Base-by-base conservation (phyloP, 2,888 invertebrate genomes). In the Crocallis elinguaria region DNA sequence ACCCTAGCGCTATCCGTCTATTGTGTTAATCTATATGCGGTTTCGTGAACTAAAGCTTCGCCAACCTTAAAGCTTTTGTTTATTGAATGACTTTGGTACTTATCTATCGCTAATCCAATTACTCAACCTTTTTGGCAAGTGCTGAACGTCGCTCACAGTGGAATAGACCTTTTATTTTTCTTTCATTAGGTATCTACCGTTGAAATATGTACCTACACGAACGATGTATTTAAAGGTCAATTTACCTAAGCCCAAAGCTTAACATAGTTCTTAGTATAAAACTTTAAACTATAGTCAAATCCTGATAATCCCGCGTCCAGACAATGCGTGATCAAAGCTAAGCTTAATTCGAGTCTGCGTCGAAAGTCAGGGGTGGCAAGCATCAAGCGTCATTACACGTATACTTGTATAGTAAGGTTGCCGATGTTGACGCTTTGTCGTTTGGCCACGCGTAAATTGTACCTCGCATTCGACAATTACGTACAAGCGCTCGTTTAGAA, bases 371-470 rank as follows among this genome's bases (percentile, higher is more conserved):
- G 62, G 63, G 60, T 57, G 62, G 48, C 50, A 53, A 41, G 42
- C 46, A 25, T 52, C 58, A 65, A 57, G 60, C 65, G 57, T 73
- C 66, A 69, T 75, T 72, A 73, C 57, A 29, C 29, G 19, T 27
- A 33, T 3, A n/a, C 25, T 3, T 9, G 25, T 9, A 9, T n/a
- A n/a, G 4, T 41, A 36, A 44, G 49, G 49, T 50, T 25, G 54
- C 52, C 52, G 60, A 53, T 66, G 63, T 49, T 56, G 50, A 44
- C 49, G 67, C 76, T 78, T 76, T 79, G 76, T 72, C 75, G 77
- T 71, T 69, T 73, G 69, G 62, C 69, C 61, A 66, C 66, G 77
- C 75, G 78, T 76, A 72, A 80, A 77, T 75, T 75, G 74, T 72
- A 67, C 70, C 60, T 57, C 63, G 68, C 68, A 64, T 63, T 67